Evolutionary conservation across 2,888 invertebrate species (phyloP), one percentile per base, ranked within the genome.

Genomic region (Reticulitermes lucifugus): DNA sequence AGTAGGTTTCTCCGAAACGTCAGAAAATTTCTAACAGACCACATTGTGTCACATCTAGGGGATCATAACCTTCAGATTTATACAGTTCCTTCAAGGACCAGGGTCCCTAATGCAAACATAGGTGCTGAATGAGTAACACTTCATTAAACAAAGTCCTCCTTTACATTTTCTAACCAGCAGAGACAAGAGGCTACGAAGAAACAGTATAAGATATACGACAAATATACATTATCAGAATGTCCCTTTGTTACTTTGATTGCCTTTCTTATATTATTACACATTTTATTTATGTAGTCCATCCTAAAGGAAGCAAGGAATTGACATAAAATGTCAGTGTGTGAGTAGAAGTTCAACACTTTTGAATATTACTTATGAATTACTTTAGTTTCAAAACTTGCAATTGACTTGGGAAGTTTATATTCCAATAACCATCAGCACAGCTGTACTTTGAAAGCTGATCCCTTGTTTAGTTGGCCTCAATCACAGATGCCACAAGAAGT

Each of bases 391-490:
- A 25, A 29, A 41, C 41, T 14, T 41, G 29, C 41, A 41, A 73
- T 29, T 73, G 29, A 73, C 29, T 6, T 46, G 12, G 46, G 46
- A 46, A 12, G 46, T 46, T 9, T 46, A 12, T 46, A 46, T 46
- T 6, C 22, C 29, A 41, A 41, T 73, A 35, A 41, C 25, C 25
- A 25, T 65, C 25, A 65, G n/a, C 65, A 65, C 9, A 25, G 0
- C 79, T 79, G 79, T 29, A 79, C 51, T 55, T 80, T 59, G 51
- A 80, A 80, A 60, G 35, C 60, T 60, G 60, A 41, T 60, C 22
- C 59, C 41, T 29, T 55, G 59, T 80, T 59, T 60, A 29, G 21
- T 22, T 41, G 22, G 35, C 22, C n/a, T 60, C 51, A 70, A 79
- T 79, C 55, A 79, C 21, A 80, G 80, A 80, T 60, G 35, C 35